A percentile compares a stretch with the other conserved stretches of the same genome.
Conservation (phyloP, 2,113 vertebrate genomes). For the Caracal caracal region DNA sequence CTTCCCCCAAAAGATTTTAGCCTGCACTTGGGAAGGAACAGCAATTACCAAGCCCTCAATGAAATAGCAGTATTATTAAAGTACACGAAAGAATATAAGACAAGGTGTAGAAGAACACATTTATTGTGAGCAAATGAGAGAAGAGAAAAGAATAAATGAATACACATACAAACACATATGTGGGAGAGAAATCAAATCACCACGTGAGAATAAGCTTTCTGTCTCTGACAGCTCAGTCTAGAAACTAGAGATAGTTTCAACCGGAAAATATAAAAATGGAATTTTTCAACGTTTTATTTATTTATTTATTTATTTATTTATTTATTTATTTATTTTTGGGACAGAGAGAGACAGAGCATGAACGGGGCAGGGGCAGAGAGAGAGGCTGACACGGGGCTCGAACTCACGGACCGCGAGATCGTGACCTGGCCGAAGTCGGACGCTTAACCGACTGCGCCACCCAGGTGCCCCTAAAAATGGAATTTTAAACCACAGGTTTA, state of each 20-base stretch:
- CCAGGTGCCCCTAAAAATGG: no score
- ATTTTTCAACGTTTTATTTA: no score
- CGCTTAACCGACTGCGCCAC: no score
- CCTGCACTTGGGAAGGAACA: not conserved
- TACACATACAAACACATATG: not conserved
- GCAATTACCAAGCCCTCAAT: not conserved
- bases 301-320: no score
- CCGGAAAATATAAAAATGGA: not conserved
- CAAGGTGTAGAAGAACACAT: not conserved
- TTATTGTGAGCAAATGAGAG: slow-evolving; percentile 4
- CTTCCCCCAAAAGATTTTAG: not conserved
- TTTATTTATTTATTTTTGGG: no score
- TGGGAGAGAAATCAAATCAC: not conserved
- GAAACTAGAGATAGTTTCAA: slow-evolving; percentile 28
- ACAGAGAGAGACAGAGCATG: no score
- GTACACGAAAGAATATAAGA: not conserved
- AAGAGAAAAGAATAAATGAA: not conserved
- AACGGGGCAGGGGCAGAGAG: no score
- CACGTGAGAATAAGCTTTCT: not conserved
- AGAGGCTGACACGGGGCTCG: no score
- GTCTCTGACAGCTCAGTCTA: not conserved
- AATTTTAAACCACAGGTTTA: not conserved
- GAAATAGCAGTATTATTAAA: not conserved
- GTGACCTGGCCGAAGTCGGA: no score
- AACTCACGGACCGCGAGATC: no score